Base-by-base conservation (phyloP, 2,888 invertebrate species). In the Abscondita cerata region DNA sequence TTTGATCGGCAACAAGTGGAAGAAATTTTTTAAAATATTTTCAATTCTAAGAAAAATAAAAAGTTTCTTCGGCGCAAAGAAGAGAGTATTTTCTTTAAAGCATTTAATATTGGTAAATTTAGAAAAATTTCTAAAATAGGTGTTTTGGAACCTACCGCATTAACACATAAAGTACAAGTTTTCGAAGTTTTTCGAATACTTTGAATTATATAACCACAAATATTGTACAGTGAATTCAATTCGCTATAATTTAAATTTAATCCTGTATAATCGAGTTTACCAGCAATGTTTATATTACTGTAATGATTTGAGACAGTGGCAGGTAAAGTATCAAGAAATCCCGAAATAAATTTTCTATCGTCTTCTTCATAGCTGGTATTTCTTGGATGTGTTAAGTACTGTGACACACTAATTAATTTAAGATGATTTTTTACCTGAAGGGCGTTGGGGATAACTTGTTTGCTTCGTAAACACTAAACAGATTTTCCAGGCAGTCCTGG, bases 401-500 rank as follows among this genome's bases (percentile, higher is more conserved):
- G 66, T n/a, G 69, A 63, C 5, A 69, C 55, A 53, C 64, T 59
- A 19, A 69, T 62, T 53, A 66, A 19, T 65, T 66, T 68, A 36
- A 69, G 55, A 62, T 62, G 57, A 48, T 64, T 36, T 36, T 36
- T 36, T 6, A 36, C 4, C 12, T 36, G 11, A 4, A 36, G 2
- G 36, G 59, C 66, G 47, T 62, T 66, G 18, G 68, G 66, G n/a
- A 38, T 13, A 4, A 38, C 36, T 40, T 66, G 65, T 47, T 66
- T 68, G 31, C 54, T 59, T 46, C 69, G 40, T 18, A 66, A 15
- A 62, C 46, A 51, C 52, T 57, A 64, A 69, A 69, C 31, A 66
- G 53, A 62, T 70, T 69, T 54, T 70, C 67, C 13, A 67, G 46
- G 59, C 64, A 69, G 33, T 70, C 66, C 44, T 70, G 65, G 36